Conservation (phyloP, 2,888 invertebrate genomes). For the Polia nebulosa region DNA sequence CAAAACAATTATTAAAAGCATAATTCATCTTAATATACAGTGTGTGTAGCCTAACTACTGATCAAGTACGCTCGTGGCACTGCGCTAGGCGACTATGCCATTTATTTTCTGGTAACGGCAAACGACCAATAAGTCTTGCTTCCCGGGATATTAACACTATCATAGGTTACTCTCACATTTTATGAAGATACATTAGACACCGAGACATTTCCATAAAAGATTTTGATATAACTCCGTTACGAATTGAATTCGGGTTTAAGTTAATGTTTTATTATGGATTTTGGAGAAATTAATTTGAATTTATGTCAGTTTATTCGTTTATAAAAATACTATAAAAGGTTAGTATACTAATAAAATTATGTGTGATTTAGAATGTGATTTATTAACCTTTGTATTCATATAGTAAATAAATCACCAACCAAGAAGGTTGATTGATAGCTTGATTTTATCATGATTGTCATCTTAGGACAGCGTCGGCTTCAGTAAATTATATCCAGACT, state of each 20-base stretch:
- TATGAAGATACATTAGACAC: slow-evolving; percentile 89
- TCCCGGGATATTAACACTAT: slow-evolving; percentile 90
- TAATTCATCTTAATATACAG: slow-evolving; percentile 62
- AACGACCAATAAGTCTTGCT: slow-evolving; percentile 91
- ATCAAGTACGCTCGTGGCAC: slow-evolving; percentile 67
- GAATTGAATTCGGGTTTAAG: slow-evolving; percentile 63
- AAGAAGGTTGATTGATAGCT: neutral
- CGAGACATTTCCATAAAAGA: slow-evolving; percentile 84
- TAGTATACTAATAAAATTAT: neutral
- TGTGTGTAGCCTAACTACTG: slow-evolving; percentile 64
- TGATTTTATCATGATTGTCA: slow-evolving; percentile 2
- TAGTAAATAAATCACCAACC: neutral
- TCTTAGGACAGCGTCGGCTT: neutral
- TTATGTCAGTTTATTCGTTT: neutral
- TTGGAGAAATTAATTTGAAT: slow-evolving; percentile 20
- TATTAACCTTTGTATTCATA: neutral
- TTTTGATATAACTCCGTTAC: slow-evolving; percentile 67
- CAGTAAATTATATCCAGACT: slow-evolving; percentile 59
- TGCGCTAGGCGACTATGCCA: slow-evolving; percentile 80
- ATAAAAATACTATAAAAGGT: neutral
- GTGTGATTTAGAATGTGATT: neutral
- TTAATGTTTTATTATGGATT: slow-evolving; percentile 52
- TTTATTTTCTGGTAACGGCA: slow-evolving; percentile 87
- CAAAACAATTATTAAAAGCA: slow-evolving; percentile 60
- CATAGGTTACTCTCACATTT: slow-evolving; percentile 89